These are phyloP conservation scores for Petrophora chlorosata DNA, from an alignment of 2,888 invertebrate species.

Conservation along the genomic window DNA sequence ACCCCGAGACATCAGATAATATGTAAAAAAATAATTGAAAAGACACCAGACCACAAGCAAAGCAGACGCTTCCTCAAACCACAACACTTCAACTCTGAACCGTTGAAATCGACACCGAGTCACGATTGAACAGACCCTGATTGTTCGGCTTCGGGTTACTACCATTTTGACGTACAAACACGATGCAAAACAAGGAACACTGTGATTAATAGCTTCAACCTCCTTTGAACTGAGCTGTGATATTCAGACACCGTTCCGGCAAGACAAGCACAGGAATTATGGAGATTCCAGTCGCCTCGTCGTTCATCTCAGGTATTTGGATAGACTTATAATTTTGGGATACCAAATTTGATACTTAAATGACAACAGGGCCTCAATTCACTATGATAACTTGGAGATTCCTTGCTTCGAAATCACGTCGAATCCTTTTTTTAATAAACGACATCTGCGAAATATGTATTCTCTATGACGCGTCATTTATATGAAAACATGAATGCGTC, in stretches of 20 bases:
- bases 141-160: constrained; percentile 34
- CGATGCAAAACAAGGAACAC: constrained; percentile 38
- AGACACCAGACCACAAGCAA: constrained; percentile 14
- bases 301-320: neutral
- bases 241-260: constrained; percentile 10
- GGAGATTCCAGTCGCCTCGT: constrained; percentile 14
- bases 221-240: constrained; percentile 25
- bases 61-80: constrained; percentile 5
- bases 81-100: constrained; percentile 23
- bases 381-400: too few relatives aligned
- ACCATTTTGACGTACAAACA: constrained; percentile 35
- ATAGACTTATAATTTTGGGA: too few relatives aligned
- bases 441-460: too few relatives aligned
- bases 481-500: too few relatives aligned
- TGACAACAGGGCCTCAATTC: too few relatives aligned
- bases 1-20: too few relatives aligned
- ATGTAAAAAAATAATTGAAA: constrained; percentile 2
- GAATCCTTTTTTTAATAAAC: too few relatives aligned
- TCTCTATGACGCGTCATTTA: too few relatives aligned
- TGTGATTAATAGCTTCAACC: constrained; percentile 33
- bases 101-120: constrained; percentile 40
- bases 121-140: constrained; percentile 33
- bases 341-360: too few relatives aligned
- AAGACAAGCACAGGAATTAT: constrained; percentile 14
- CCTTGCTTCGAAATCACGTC: too few relatives aligned